Percentiles rank a stretch among this genome's conserved stretches.
Evolutionary conservation across 2,113 vertebrate species (phyloP).

Genomic region (Pogonocichla stellata): DNA sequence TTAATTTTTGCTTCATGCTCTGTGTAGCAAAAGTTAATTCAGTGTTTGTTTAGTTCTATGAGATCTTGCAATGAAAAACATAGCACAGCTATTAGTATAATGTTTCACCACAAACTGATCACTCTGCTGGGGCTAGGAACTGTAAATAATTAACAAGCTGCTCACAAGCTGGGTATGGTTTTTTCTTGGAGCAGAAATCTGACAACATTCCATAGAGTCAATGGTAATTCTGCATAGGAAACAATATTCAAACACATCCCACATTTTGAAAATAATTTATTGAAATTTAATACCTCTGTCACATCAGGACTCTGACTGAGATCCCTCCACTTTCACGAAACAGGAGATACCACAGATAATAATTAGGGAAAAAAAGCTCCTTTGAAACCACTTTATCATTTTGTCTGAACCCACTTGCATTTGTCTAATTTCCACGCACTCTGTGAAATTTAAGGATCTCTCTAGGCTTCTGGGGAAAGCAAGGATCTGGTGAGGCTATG

Average conservation of each 20-base stretch:
- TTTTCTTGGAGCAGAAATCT: not conserved
- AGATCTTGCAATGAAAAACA: not conserved
- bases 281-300: not conserved
- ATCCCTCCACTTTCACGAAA: not conserved
- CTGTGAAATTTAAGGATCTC: not conserved
- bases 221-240: not conserved
- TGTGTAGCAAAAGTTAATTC: not conserved
- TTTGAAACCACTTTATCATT: not conserved
- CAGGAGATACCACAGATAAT: not conserved
- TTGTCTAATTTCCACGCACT: not conserved
- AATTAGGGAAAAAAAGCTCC: not conserved
- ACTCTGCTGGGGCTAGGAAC: not conserved
- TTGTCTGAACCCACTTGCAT: not conserved
- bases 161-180: not conserved
- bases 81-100: not conserved
- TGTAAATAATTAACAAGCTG: constrained; percentile 44
- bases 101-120: constrained; percentile 38
- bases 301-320: not conserved
- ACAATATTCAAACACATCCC: not conserved
- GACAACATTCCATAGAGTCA: not conserved
- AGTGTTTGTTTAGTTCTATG: constrained; percentile 19
- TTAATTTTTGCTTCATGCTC: constrained; percentile 26
- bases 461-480: not conserved
- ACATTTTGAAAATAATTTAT: not conserved
- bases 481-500: not conserved